These are phyloP conservation scores for Pardosa pseudoannulata DNA, from an alignment of 2,888 invertebrate genomes.

Conservation along the genomic window DNA sequence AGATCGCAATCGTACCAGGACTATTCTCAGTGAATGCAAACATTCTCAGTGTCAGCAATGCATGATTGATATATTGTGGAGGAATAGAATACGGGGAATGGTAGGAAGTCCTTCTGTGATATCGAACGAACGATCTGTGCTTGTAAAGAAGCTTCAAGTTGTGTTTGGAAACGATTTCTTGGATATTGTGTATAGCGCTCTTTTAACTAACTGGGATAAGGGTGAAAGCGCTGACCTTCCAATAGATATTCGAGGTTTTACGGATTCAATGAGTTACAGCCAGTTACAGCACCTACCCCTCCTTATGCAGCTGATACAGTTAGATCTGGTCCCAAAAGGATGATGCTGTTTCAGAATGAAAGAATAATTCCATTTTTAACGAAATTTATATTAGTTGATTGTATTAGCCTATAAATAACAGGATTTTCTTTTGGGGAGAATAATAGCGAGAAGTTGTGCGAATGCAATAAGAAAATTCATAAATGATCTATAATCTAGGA, in stretches of 20 bases:
- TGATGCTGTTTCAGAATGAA: too few relatives aligned
- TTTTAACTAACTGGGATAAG: constrained; percentile 34
- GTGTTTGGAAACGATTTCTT: constrained; percentile 32
- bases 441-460: too few relatives aligned
- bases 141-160: constrained; percentile 20
- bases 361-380: too few relatives aligned
- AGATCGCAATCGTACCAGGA: too few relatives aligned
- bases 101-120: background rate
- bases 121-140: background rate
- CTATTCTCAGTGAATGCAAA: constrained; percentile 5
- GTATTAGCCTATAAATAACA: too few relatives aligned
- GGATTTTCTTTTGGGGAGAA: too few relatives aligned
- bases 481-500: too few relatives aligned
- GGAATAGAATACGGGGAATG: constrained; percentile 38
- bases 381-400: too few relatives aligned
- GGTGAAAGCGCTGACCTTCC: background rate
- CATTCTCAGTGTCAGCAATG: constrained; percentile 62
- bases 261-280: constrained; percentile 34
- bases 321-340: constrained; percentile 30
- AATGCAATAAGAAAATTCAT: too few relatives aligned
- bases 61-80: constrained; percentile 56
- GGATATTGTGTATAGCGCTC: constrained; percentile 11
- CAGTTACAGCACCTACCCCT: constrained; percentile 51
- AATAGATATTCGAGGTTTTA: background rate
- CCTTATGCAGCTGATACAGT: constrained; percentile 60